Evolutionary conservation across 2,113 vertebrate genomes (phyloP).

Genomic region (Thalassarche chlororhynchos): DNA sequence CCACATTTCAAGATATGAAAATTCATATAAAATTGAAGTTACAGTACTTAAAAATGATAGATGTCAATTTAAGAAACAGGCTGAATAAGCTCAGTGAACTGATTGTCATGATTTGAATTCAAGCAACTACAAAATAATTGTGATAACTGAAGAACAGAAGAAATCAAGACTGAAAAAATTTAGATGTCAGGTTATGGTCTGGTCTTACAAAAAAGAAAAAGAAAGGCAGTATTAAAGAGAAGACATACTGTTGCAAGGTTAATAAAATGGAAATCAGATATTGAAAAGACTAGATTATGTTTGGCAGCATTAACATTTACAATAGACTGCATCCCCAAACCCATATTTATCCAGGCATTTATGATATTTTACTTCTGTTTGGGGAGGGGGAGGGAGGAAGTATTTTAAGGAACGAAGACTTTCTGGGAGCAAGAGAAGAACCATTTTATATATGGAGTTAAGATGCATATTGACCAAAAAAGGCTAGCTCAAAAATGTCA

Average conservation of each 20-base stretch:
- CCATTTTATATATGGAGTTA: background rate
- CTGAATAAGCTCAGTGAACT: constrained; percentile 1
- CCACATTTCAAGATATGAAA: background rate
- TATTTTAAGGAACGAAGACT: background rate
- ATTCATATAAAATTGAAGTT: background rate
- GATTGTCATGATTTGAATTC: constrained; percentile 20
- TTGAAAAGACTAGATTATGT: background rate
- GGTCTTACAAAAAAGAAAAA: background rate
- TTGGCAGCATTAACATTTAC: background rate
- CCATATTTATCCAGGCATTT: background rate
- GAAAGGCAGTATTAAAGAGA: constrained; percentile 34
- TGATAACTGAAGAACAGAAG: constrained; percentile 15
- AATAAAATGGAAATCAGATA: constrained; percentile 35
- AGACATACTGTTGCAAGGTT: constrained; percentile 20
- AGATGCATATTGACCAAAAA: background rate
- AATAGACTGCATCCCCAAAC: background rate
- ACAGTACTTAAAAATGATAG: background rate
- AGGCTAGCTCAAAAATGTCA: background rate
- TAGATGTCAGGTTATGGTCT: background rate
- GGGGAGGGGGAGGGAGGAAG: fast-evolving
- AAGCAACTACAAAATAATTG: constrained; percentile 40
- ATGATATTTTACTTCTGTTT: background rate
- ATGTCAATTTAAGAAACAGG: background rate
- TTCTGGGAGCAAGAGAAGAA: background rate
- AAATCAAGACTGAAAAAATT: constrained; percentile 43